Evolutionary conservation across 1,140 invertebrate genomes (phyloP).

Genomic region (Trichonephila inaurata): DNA sequence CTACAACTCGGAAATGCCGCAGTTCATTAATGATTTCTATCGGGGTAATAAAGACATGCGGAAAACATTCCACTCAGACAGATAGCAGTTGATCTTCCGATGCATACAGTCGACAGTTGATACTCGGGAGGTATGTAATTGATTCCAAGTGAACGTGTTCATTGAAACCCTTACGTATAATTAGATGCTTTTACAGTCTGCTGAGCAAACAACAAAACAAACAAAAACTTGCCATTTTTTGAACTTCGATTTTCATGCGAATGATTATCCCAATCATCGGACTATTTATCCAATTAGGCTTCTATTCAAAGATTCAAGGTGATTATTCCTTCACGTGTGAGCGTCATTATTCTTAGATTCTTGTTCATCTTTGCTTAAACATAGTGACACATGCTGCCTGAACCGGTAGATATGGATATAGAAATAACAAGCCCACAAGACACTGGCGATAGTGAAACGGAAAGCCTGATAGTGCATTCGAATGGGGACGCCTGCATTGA

Average conservation of each 20-base stretch:
- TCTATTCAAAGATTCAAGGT: no score
- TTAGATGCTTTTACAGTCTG: no score
- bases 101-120: background rate
- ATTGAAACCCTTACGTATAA: no score
- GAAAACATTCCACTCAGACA: background rate
- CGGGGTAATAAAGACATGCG: background rate
- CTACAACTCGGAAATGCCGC: slow-evolving; percentile 23
- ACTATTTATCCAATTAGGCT: no score
- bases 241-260: no score
- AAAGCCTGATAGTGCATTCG: slow-evolving; percentile 52
- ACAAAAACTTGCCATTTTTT: no score
- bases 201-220: no score
- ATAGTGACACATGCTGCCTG: background rate
- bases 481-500: slow-evolving; percentile 48
- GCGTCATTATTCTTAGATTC: no score
- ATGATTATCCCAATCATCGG: no score
- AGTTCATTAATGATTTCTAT: slow-evolving; percentile 9
- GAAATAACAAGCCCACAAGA: background rate
- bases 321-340: no score
- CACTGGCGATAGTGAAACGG: slow-evolving; percentile 57
- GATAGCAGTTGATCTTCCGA: background rate
- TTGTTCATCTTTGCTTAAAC: background rate
- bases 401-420: background rate
- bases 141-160: no score
- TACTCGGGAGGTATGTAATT: background rate